A percentile compares a stretch with the other conserved stretches of the same genome.
phyloP scores from a whole-genome alignment of 2,797 vertebrate genomes.

The Darevskia nairensis region DNA sequence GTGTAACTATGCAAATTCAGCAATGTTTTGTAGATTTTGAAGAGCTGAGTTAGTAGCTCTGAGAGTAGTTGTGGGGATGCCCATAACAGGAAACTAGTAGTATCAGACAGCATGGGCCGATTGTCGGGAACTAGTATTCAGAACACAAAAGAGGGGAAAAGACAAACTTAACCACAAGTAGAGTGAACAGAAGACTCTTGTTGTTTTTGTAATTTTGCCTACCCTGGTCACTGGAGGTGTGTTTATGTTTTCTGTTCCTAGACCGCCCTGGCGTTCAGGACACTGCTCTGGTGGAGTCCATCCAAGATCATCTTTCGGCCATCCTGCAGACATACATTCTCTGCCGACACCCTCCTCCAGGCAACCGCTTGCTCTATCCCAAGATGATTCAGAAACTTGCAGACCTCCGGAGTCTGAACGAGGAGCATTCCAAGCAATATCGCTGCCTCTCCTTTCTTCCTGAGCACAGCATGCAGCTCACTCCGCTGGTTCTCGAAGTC shows the following conservation, averaged over 20 bases:
- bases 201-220: not conserved
- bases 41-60: too few relatives aligned
- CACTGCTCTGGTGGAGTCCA: slow-evolving; percentile 86
- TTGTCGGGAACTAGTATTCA: not conserved
- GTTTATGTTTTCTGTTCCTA: slow-evolving; percentile 50
- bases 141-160: not conserved
- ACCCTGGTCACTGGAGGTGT: not conserved
- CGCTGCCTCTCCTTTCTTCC: slow-evolving; percentile 90
- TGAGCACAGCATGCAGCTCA: slow-evolving; percentile 94
- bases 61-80: not conserved
- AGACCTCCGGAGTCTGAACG: slow-evolving; percentile 94
- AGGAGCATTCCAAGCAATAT: slow-evolving; percentile 97
- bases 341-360: slow-evolving; percentile 85
- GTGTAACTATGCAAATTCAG: not conserved
- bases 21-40: not conserved
- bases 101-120: not conserved
- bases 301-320: slow-evolving; percentile 92
- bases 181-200: too few relatives aligned
- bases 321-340: slow-evolving; percentile 87
- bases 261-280: slow-evolving; percentile 94
- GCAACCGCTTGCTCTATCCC: slow-evolving; percentile 90
- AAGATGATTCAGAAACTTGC: slow-evolving; percentile 99
- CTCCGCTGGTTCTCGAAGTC: slow-evolving; percentile 89
- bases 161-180: not conserved
- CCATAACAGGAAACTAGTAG: not conserved